Conservation (phyloP, 1,140 invertebrate species). For the Pentalonia nigronervosa region DNA sequence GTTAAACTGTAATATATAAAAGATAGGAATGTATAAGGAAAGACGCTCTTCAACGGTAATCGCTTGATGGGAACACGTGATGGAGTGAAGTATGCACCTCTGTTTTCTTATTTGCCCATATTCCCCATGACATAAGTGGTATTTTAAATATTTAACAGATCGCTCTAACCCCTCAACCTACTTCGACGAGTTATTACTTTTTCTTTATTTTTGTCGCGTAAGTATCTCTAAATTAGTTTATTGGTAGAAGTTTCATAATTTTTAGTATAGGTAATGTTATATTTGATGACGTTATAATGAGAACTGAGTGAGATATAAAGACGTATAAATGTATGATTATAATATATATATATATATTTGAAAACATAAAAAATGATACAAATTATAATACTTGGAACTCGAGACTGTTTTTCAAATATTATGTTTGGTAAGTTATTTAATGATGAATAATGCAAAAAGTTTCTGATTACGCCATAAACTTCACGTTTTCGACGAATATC, state of each 20-base stretch:
- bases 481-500: neutral
- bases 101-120: neutral
- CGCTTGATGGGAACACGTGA: too few relatives aligned
- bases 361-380: neutral
- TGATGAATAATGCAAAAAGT: neutral
- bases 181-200: neutral
- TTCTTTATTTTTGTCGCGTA: neutral
- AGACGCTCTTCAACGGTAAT: too few relatives aligned
- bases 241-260: neutral
- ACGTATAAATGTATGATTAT: neutral
- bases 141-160: neutral
- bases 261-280: neutral
- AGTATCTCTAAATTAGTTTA: neutral
- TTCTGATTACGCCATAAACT: constrained; percentile 6
- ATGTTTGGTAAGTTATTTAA: neutral
- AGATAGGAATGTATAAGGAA: too few relatives aligned
- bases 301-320: neutral
- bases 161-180: neutral
- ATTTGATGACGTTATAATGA: neutral
- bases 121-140: neutral
- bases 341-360: neutral
- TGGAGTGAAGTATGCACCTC: neutral
- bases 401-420: neutral
- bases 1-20: too few relatives aligned
- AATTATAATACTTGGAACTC: neutral